Conservation (phyloP, 2,113 vertebrate species). For the Sceloporus tristichus region DNA sequence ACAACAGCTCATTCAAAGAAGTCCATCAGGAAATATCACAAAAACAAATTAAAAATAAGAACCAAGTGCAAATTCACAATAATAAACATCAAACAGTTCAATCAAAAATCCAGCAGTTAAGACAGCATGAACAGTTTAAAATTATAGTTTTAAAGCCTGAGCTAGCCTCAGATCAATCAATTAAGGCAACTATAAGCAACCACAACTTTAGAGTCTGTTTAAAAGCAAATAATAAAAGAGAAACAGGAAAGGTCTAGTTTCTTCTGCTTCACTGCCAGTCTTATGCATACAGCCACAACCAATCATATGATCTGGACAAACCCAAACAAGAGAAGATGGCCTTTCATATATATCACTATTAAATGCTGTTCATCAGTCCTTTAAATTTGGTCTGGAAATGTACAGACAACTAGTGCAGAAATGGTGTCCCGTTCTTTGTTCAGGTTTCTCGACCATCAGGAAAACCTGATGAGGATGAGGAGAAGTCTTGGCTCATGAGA, state of each 20-base stretch:
- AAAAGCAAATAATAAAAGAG: background rate
- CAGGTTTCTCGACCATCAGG: too few relatives aligned
- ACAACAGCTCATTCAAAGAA: too few relatives aligned
- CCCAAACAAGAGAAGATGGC: background rate
- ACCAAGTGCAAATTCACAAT: background rate
- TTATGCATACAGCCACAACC: background rate
- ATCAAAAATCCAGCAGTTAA: background rate
- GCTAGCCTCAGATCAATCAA: background rate
- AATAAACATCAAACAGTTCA: background rate
- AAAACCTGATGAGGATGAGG: too few relatives aligned
- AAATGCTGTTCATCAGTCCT: background rate
- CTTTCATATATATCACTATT: background rate
- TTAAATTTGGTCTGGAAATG: background rate
- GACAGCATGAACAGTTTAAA: conserved; percentile 3
- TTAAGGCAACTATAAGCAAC: background rate
- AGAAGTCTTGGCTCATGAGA: too few relatives aligned
- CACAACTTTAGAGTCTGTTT: background rate
- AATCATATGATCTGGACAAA: background rate
- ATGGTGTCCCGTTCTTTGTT: background rate
- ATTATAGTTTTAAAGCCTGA: background rate
- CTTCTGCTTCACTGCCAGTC: background rate
- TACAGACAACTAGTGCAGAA: background rate
- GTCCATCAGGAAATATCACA: too few relatives aligned
- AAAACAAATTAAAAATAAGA: background rate
- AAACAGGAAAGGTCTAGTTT: background rate